Base-by-base conservation (phyloP, 2,888 invertebrate genomes). In the Ophion obscuratus region DNA sequence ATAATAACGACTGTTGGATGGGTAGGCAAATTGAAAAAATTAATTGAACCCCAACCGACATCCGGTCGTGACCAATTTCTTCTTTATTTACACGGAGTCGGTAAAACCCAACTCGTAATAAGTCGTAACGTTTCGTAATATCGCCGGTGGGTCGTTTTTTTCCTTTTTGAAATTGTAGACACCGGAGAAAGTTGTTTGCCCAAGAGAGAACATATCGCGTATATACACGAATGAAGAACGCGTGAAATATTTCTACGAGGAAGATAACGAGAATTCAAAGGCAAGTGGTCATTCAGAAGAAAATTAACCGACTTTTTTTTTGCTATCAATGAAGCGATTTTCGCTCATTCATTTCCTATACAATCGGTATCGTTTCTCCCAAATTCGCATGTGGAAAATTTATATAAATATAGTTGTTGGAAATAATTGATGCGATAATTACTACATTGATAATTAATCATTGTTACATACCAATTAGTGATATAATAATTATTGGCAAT, bases 121-220 rank as follows among this genome's bases (percentile, higher is more conserved):
- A 53, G 64, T 75, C 47, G 36, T 62, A 20, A 40, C 61, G 64
- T 83, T 83, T 75, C 83, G 83, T 81, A 87, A 85, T 80, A 80
- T 11, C 24, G 83, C 68, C 77, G 81, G 67, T 73, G 84, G 68
- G 59, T 75, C 81, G 73, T 75, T 79, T 85, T 61, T 24, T 61
- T 20, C 24, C 17, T 24, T 24, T 88, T 76, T 89, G 88, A 90
- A 91, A 91, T 82, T 84, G 86, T 88, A 87, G 83, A 89, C 85
- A 83, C 66, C 82, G 88, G 92, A 91, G 93, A 93, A 93, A 93
- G 93, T 92, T 92, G 90, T 87, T 90, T 89, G 88, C 79, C 88
- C 86, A 88, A 59, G 47, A 78, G 44, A 66, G 40, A n/a, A 59
- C 9, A 76, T 20, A 53, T 64, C 84, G 75, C 61, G 2, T 53